Conservation (phyloP, 2,797 vertebrate genomes). For the Enteromius treurensis region DNA sequence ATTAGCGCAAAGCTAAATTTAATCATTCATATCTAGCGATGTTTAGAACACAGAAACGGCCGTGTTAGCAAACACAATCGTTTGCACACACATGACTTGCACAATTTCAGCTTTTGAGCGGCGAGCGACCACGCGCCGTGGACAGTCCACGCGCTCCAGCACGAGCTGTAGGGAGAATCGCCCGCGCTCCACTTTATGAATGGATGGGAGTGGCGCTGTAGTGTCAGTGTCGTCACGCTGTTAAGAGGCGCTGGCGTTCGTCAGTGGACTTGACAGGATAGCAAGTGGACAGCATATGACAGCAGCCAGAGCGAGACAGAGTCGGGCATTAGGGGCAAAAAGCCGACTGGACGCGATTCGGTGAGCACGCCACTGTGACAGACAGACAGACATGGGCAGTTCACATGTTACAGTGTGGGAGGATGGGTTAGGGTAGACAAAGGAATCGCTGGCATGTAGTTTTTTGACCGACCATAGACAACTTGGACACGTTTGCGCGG, state of each 20-base stretch:
- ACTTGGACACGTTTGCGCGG: constrained; percentile 16
- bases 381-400: constrained; percentile 18
- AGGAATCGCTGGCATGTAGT: constrained; percentile 41
- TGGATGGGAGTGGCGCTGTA: constrained; percentile 79
- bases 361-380: constrained; percentile 62
- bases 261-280: constrained; percentile 58
- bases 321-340: constrained; percentile 55
- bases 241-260: constrained; percentile 61
- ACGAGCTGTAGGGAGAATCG: constrained; percentile 9
- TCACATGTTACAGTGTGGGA: constrained; percentile 20
- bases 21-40: not conserved
- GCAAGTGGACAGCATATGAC: constrained; percentile 58
- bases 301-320: constrained; percentile 43
- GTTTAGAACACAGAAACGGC: constrained; percentile 6
- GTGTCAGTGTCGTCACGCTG: constrained; percentile 68
- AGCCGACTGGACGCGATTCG: constrained; percentile 70
- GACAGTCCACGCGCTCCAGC: constrained; percentile 10
- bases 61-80: not conserved
- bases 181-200: constrained; percentile 76
- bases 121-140: not conserved
- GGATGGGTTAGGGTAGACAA: constrained; percentile 53
- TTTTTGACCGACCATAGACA: constrained; percentile 35
- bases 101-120: not conserved
- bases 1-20: not conserved
- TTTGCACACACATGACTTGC: not conserved